phyloP scores from a whole-genome alignment of 2,113 vertebrate species.

The Bos indicus region DNA sequence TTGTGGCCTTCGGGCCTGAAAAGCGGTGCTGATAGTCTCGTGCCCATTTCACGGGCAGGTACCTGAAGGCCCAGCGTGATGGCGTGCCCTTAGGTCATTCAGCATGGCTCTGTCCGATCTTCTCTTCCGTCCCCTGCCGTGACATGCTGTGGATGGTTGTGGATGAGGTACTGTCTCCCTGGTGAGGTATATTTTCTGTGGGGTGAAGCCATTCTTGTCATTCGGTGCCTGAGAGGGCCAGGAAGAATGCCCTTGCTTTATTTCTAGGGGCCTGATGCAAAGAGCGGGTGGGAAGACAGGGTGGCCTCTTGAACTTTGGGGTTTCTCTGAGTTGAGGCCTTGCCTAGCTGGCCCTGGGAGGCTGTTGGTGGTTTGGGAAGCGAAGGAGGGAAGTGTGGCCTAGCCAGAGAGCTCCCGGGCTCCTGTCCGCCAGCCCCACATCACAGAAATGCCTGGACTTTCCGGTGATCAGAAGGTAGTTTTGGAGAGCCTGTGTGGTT shows the following conservation, averaged over 20 bases:
- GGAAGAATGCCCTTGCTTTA: not conserved
- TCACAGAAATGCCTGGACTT: not conserved
- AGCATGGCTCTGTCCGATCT: not conserved
- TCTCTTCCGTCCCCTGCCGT: not conserved
- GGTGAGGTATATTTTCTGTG: not conserved
- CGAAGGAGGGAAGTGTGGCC: not conserved
- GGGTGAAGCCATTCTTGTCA: not conserved
- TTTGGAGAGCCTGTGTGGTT: not conserved
- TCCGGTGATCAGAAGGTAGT: not conserved
- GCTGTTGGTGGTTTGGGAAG: not conserved
- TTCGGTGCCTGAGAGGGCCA: not conserved
- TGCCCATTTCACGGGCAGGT: not conserved
- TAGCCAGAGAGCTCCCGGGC: not conserved
- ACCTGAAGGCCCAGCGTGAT: not conserved
- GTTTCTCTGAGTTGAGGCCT: not conserved
- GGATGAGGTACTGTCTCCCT: not conserved
- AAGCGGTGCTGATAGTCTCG: not conserved
- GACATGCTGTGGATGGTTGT: not conserved
- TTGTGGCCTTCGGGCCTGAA: not conserved
- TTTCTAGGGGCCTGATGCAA: not conserved
- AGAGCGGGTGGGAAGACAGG: not conserved
- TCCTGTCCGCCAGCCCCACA: not conserved
- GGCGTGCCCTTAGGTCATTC: not conserved
- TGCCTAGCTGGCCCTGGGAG: not conserved
- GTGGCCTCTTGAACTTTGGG: not conserved